Conservation (phyloP, 1,140 invertebrate species). For the Dreissena rostriformis region DNA sequence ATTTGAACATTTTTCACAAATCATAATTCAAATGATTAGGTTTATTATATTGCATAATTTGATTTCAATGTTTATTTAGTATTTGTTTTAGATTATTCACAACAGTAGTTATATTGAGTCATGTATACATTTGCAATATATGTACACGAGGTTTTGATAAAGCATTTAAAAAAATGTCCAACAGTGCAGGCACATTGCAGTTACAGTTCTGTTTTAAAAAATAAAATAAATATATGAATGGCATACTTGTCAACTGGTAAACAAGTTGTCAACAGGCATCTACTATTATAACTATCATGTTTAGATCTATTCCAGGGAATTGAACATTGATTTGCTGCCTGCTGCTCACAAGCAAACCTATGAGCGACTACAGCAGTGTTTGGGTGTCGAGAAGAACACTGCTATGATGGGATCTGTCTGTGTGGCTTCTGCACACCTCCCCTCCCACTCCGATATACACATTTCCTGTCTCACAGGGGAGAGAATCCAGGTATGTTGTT, state of each 20-base stretch:
- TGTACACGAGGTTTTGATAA: too few relatives aligned
- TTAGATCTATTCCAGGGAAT: conserved; percentile 2
- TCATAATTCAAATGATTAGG: too few relatives aligned
- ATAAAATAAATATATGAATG: neutral
- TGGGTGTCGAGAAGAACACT: conserved; percentile 58
- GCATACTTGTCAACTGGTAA: neutral
- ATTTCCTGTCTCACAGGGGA: conserved; percentile 77
- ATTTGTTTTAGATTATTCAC: too few relatives aligned
- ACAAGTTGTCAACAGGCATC: neutral
- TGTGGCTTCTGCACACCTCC: conserved; percentile 81
- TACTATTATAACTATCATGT: neutral
- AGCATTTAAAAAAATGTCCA: too few relatives aligned
- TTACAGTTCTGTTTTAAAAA: too few relatives aligned
- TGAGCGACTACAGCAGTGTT: conserved; percentile 53
- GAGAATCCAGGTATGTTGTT: conserved; percentile 77
- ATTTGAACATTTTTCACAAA: too few relatives aligned
- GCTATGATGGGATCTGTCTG: conserved; percentile 75
- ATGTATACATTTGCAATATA: too few relatives aligned
- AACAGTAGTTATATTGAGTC: too few relatives aligned
- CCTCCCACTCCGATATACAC: conserved; percentile 82
- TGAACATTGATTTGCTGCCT: conserved; percentile 3
- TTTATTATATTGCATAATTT: too few relatives aligned
- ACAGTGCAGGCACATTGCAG: too few relatives aligned
- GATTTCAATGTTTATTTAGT: too few relatives aligned
- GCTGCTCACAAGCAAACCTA: conserved; percentile 51